Evolutionary conservation across 2,113 vertebrate species (phyloP).

Genomic region (Motacilla tschutschensis): DNA sequence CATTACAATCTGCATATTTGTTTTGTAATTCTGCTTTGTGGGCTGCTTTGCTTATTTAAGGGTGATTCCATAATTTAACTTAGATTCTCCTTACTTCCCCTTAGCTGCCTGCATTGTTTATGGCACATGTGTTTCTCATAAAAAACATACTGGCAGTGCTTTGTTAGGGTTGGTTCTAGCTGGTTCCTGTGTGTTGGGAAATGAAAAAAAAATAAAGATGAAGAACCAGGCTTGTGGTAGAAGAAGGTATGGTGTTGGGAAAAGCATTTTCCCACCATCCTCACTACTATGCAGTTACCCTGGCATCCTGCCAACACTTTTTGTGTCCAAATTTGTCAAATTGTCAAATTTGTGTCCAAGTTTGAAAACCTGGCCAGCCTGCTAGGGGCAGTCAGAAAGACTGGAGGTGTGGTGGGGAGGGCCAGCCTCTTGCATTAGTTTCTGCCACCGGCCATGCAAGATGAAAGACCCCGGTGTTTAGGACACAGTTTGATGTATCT

Average conservation of each 20-base stretch:
- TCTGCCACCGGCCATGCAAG: background rate
- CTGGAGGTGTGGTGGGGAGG: background rate
- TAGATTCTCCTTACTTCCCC: background rate
- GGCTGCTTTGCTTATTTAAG: background rate
- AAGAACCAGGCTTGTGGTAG: background rate
- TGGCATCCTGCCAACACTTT: background rate
- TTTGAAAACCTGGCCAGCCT: background rate
- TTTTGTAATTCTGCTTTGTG: background rate
- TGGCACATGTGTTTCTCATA: background rate
- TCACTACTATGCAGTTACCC: background rate
- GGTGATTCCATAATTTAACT: background rate
- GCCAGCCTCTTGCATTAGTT: background rate
- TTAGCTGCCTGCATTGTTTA: background rate
- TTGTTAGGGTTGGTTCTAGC: background rate
- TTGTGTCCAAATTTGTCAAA: background rate
- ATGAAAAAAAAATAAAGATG: background rate
- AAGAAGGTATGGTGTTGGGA: background rate
- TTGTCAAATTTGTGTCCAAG: background rate
- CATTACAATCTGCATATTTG: background rate
- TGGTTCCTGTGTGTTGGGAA: background rate
- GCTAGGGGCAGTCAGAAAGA: background rate
- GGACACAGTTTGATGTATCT: background rate
- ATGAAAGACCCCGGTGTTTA: background rate
- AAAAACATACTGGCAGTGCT: background rate
- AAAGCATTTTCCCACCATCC: background rate